Evolutionary conservation across 2,797 vertebrate genomes (phyloP).

Genomic region (Apogon hyalosoma): DNA sequence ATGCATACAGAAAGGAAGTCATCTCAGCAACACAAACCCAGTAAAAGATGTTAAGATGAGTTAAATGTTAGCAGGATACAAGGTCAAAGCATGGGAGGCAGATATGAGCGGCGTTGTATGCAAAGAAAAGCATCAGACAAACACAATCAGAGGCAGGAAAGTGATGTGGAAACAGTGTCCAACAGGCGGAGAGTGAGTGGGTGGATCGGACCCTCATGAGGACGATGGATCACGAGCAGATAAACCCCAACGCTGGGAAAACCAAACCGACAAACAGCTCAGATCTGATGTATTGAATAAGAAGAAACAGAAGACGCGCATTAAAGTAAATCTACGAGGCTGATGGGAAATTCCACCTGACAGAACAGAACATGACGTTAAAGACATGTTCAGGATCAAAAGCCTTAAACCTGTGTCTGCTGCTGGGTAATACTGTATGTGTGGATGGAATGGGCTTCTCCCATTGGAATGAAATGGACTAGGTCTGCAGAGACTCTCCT

Average conservation of each 20-base stretch:
- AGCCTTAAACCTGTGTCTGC: too few relatives aligned
- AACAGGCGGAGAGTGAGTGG: background rate
- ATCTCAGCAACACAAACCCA: background rate
- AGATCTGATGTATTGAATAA: background rate
- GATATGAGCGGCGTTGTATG: background rate
- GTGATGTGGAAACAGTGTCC: background rate
- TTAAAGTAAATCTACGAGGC: too few relatives aligned
- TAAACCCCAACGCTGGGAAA: background rate
- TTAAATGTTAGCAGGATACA: constrained; percentile 3
- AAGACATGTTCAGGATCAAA: too few relatives aligned
- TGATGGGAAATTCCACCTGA: too few relatives aligned
- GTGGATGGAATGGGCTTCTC: too few relatives aligned
- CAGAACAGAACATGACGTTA: too few relatives aligned
- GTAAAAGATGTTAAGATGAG: constrained; percentile 2
- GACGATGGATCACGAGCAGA: too few relatives aligned
- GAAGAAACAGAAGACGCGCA: background rate
- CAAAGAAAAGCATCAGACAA: background rate
- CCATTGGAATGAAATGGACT: too few relatives aligned
- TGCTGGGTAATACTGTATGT: too few relatives aligned
- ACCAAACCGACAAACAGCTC: background rate
- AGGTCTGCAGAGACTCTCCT: too few relatives aligned
- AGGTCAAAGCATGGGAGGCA: background rate
- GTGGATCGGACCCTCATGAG: background rate
- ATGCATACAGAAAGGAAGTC: background rate
- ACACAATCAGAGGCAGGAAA: background rate